Conservation (phyloP, 2,888 invertebrate genomes). For the Salpingus planirostris region DNA sequence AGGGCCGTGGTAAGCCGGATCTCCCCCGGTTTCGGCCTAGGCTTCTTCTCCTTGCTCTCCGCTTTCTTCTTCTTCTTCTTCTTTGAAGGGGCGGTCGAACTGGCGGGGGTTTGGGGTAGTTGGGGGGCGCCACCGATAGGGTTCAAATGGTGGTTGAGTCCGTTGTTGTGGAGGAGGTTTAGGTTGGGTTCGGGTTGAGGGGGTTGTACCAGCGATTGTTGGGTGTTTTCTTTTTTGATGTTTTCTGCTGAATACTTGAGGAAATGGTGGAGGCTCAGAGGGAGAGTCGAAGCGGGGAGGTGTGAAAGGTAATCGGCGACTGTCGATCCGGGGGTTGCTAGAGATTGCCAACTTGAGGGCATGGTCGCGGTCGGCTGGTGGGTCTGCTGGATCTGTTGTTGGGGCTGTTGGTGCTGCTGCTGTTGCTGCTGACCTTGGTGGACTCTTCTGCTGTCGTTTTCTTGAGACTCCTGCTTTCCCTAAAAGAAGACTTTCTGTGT, state of each 20-base stretch:
- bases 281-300: slow-evolving; percentile 62
- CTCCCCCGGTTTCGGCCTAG: slow-evolving; percentile 73
- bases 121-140: background rate
- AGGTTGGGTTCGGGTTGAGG: slow-evolving; percentile 26
- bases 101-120: slow-evolving; percentile 17
- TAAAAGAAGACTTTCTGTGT: too few relatives aligned
- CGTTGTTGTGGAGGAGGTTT: slow-evolving; percentile 26
- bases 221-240: slow-evolving; percentile 62
- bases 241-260: slow-evolving; percentile 73
- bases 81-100: slow-evolving; percentile 35
- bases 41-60: slow-evolving; percentile 67
- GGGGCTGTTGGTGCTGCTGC: slow-evolving; percentile 8
- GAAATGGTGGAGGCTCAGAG: slow-evolving; percentile 73
- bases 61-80: slow-evolving; percentile 80
- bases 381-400: slow-evolving; percentile 20
- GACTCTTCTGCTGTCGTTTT: slow-evolving; percentile 21
- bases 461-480: slow-evolving; percentile 25
- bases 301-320: slow-evolving; percentile 81
- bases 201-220: slow-evolving; percentile 33
- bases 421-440: too few relatives aligned
- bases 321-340: slow-evolving; percentile 58
- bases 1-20: slow-evolving; percentile 69
- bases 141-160: slow-evolving; percentile 3
- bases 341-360: slow-evolving; percentile 62
- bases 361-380: slow-evolving; percentile 41